These are phyloP conservation scores for Oryzias javanicus DNA, from an alignment of 2,113 vertebrate genomes.

Conservation along the genomic window DNA sequence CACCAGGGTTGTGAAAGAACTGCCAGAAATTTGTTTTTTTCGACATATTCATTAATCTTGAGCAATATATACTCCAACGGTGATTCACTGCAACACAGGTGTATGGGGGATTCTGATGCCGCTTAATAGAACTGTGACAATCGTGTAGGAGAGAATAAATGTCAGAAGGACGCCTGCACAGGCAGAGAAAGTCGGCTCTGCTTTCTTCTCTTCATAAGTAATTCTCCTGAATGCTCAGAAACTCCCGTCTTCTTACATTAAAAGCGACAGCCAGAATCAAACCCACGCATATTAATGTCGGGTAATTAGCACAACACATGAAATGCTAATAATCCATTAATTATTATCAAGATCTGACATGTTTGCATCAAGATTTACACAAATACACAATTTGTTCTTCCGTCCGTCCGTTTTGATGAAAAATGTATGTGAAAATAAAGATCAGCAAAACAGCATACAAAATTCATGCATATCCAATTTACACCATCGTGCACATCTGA, in stretches of 20 bases:
- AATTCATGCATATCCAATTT: background rate
- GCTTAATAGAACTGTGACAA: slow-evolving; percentile 29
- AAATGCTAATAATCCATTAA: too few species aligned
- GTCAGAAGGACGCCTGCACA: slow-evolving; percentile 13
- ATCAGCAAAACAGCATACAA: slow-evolving; percentile 23
- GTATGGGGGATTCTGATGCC: slow-evolving; percentile 10
- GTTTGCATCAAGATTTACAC: background rate
- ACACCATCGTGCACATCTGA: background rate
- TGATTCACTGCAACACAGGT: slow-evolving; percentile 16
- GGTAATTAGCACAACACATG: too few species aligned
- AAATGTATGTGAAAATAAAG: slow-evolving; percentile 21
- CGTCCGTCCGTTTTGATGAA: slow-evolving; percentile 29
- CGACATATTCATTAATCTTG: slow-evolving; percentile 9
- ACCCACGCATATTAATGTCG: too few species aligned
- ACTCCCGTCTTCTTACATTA: background rate
- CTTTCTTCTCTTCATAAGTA: slow-evolving; percentile 7
- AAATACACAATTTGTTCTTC: slow-evolving; percentile 8
- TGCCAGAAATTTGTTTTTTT: slow-evolving; percentile 14
- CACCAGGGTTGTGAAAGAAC: slow-evolving; percentile 16
- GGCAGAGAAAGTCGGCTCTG: background rate
- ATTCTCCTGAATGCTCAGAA: slow-evolving; percentile 1
- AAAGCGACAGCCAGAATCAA: background rate
- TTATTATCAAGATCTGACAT: slow-evolving; percentile 4
- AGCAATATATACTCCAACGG: background rate
- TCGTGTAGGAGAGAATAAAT: slow-evolving; percentile 22